These are phyloP conservation scores for Corythoichthys haematopterus DNA, from an alignment of 2,113 vertebrate species.

Conservation along the genomic window DNA sequence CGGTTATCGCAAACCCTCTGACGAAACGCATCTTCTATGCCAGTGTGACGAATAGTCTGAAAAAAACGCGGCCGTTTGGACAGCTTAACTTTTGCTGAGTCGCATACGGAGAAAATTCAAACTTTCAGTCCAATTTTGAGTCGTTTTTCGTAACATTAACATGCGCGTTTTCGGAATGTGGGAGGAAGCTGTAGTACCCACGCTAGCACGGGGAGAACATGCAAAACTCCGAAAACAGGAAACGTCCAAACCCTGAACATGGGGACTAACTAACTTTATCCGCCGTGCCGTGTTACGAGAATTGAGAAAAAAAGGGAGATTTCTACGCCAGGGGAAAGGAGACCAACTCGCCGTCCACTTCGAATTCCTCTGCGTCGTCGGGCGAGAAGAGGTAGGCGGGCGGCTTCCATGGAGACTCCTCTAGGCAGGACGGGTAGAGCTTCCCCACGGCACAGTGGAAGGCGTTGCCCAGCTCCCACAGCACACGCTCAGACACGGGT, in stretches of 20 bases:
- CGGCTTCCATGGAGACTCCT: constrained; percentile 96
- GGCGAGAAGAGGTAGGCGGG: constrained; percentile 92
- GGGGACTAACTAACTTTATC: background rate
- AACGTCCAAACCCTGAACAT: background rate
- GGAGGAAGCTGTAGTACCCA: background rate
- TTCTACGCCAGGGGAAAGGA: constrained; percentile 83
- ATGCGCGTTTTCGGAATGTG: too few species aligned
- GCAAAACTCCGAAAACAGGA: background rate
- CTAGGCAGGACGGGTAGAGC: constrained; percentile 95
- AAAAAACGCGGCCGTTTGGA: too few species aligned
- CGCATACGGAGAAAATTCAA: too few species aligned
- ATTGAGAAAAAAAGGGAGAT: background rate
- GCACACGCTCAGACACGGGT: constrained; percentile 89
- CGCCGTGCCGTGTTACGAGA: background rate
- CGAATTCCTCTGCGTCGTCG: constrained; percentile 88
- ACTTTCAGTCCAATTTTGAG: too few species aligned
- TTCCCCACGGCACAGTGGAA: constrained; percentile 95
- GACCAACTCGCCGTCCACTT: constrained; percentile 89
- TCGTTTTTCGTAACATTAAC: too few species aligned
- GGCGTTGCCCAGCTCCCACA: constrained; percentile 93
- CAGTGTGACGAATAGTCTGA: too few species aligned
- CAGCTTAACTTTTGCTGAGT: too few species aligned
- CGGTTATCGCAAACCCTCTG: too few species aligned
- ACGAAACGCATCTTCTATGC: too few species aligned
- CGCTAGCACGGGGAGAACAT: background rate